These are phyloP conservation scores for Tangara arthus DNA, from an alignment of 2,797 vertebrate genomes.

Conservation along the genomic window DNA sequence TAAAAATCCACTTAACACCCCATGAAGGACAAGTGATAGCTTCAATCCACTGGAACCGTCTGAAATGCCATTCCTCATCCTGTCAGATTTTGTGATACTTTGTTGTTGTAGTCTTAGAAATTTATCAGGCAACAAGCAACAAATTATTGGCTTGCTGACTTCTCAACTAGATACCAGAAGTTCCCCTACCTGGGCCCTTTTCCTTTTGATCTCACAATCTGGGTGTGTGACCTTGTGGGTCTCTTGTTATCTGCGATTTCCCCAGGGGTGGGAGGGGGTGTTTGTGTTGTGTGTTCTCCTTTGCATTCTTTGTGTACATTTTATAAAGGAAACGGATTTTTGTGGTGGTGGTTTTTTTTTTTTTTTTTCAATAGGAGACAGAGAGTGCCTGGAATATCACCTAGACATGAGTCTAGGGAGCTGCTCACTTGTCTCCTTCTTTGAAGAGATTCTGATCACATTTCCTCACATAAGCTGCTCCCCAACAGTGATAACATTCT, in stretches of 20 bases:
- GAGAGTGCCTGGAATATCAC: neutral
- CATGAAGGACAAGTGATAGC: neutral
- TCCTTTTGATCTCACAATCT: neutral
- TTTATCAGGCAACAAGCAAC: neutral
- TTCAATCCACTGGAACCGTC: neutral
- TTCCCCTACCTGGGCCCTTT: neutral
- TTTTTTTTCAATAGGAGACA: neutral
- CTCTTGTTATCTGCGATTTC: neutral
- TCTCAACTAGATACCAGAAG: neutral
- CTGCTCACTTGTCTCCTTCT: neutral
- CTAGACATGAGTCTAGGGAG: neutral
- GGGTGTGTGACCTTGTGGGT: neutral
- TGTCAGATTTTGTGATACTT: neutral
- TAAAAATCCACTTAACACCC: neutral
- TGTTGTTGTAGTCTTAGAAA: neutral
- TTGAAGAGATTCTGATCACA: neutral
- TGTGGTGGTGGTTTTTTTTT: neutral
- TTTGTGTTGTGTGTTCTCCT: neutral
- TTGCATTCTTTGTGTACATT: neutral
- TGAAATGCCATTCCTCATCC: neutral
- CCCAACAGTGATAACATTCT: neutral
- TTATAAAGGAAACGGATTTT: neutral
- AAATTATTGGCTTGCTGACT: neutral
- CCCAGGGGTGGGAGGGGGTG: accelerated
- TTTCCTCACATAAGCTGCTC: neutral